These are phyloP conservation scores for Sinocyclocheilus anshuiensis DNA, from an alignment of 2,113 vertebrate genomes.

Conservation along the genomic window DNA sequence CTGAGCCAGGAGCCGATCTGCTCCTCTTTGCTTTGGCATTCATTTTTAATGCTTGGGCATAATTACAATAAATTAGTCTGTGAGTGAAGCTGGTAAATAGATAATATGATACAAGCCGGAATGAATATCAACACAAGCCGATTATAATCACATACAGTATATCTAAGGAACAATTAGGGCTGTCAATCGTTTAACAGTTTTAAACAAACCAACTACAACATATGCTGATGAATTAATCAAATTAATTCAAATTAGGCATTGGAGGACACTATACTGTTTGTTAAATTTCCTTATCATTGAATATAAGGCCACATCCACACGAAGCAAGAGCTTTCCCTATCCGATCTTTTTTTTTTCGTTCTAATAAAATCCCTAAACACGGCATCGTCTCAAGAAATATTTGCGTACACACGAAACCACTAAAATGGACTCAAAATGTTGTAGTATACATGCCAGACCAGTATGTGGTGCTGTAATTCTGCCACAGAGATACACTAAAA, in stretches of 20 bases:
- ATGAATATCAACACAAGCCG: conserved; percentile 43
- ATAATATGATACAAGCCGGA: conserved; percentile 15
- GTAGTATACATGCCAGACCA: too few species aligned
- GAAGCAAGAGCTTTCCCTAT: too few species aligned
- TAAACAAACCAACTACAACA: background rate
- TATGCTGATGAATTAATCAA: background rate
- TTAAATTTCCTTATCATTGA: background rate
- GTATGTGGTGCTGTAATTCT: too few species aligned
- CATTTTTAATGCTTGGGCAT: conserved; percentile 42
- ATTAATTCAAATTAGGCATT: background rate
- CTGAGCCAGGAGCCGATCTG: conserved; percentile 40
- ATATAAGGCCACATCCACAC: background rate
- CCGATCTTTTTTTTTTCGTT: too few species aligned
- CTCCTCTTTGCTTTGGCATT: conserved; percentile 53
- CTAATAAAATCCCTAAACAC: too few species aligned
- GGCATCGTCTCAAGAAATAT: too few species aligned
- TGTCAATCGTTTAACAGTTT: conserved; percentile 21
- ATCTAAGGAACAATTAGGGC: conserved; percentile 1
- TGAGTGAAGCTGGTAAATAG: conserved; percentile 27
- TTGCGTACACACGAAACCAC: too few species aligned
- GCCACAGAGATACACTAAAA: too few species aligned
- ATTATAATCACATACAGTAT: conserved; percentile 45
- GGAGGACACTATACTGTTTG: background rate
- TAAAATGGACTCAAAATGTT: too few species aligned
- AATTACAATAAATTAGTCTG: conserved; percentile 40